Percentiles rank a stretch among this genome's conserved stretches.
Evolutionary conservation across 2,797 vertebrate species (phyloP).

Genomic region (Leptoclinus maculatus): DNA sequence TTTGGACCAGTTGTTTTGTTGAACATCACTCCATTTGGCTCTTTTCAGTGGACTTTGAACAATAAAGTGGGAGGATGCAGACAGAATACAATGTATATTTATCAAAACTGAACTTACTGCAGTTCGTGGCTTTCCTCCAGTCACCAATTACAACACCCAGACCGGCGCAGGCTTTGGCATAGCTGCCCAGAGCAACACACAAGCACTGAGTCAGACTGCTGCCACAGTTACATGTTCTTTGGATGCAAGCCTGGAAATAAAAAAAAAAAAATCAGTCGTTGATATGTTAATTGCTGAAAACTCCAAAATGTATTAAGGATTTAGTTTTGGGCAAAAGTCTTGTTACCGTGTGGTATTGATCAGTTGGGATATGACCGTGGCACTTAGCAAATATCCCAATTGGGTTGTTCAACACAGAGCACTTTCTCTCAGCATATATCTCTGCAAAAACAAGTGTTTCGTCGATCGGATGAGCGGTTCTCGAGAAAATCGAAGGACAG

Average conservation of each 20-base stretch:
- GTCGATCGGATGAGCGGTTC: background rate
- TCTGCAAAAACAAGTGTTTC: slow-evolving; percentile 65
- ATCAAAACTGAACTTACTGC: slow-evolving; percentile 70
- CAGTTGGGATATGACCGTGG: slow-evolving; percentile 76
- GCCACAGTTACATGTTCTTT: slow-evolving; percentile 73
- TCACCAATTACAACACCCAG: slow-evolving; percentile 70
- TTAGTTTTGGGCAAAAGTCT: background rate
- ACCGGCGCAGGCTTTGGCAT: slow-evolving; percentile 80
- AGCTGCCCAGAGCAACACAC: slow-evolving; percentile 77
- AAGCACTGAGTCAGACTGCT: slow-evolving; percentile 55
- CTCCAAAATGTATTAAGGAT: background rate
- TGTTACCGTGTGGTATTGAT: slow-evolving; percentile 63
- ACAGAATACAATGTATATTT: background rate
- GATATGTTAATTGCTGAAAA: background rate
- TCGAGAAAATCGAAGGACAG: background rate
- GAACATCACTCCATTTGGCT: background rate
- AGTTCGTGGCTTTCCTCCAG: slow-evolving; percentile 77
- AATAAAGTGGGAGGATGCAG: background rate
- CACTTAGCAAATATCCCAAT: slow-evolving; percentile 82
- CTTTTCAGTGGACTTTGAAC: background rate
- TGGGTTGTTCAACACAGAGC: slow-evolving; percentile 65
- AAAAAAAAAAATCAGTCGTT: background rate
- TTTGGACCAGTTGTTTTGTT: background rate
- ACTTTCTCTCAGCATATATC: slow-evolving; percentile 76
- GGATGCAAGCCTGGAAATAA: slow-evolving; percentile 73